Evolutionary conservation across 2,113 vertebrate species (phyloP), one percentile per base, ranked within the genome.

Genomic region (Phalacrocorax carbo): DNA sequence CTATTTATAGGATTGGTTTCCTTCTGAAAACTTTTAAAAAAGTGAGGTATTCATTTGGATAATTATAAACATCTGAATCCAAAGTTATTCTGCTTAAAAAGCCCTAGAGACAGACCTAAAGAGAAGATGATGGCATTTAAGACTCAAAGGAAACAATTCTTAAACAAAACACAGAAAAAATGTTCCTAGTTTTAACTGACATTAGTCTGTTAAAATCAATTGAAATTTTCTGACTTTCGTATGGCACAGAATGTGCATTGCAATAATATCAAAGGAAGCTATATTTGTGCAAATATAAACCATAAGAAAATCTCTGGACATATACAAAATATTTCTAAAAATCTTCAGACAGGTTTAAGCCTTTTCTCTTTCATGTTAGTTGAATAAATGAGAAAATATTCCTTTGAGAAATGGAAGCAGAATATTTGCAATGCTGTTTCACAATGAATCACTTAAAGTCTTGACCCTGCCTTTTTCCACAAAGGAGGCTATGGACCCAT

Each of bases 1-100:
- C 88, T 95, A 86, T 88, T 95, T 94, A 87, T 46, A 87, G 46
- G 9, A 93, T 54, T 70, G 34, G 51, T 71, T 94, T 96, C 71
- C 27, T 76, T 83, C 73, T 94, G 44, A 96, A 96, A 95, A 57
- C 11, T n/a, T 90, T 95, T 27, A 20, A 80, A 57, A 81, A 84
- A 80, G 2, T 7, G 60, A 65, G 79, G 15, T 48, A 73, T 85
- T 79, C 15, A 48, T 96, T 92, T 91, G 51, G 46, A 71, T 38
- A 90, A 82, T 86, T 73, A 14, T 11, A 73, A 40, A 70, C 1
- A 1, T 69, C 15, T 48, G 32, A 66, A 66, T 38, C 3, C 7
- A 57, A 85, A 68, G 11, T 32, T 75, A 16, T 77, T 80, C 13
- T 22, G 15, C 27, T 57, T 34, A 30, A 65, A 72, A 65, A 52